Evolutionary conservation across 2,797 vertebrate species (phyloP).

Genomic region (Buphagus erythrorhynchus): DNA sequence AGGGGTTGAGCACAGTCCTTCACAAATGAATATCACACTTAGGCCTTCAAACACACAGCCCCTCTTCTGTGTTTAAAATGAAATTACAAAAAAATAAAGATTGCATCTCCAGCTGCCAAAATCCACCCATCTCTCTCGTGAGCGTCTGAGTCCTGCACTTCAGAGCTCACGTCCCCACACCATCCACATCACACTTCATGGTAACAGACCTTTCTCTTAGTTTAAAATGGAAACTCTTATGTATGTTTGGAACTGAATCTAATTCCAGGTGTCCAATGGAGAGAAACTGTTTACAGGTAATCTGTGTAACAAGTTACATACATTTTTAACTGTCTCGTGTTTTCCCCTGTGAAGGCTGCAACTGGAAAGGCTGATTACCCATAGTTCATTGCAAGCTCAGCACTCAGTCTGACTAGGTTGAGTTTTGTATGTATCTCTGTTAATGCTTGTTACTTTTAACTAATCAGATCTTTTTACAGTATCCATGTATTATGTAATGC

Average conservation of each 20-base stretch:
- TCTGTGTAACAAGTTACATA: slow-evolving; percentile 79
- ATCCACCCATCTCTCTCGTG: slow-evolving; percentile 55
- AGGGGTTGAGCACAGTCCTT: slow-evolving; percentile 78
- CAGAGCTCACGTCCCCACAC: slow-evolving; percentile 42
- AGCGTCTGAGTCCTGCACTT: slow-evolving; percentile 55
- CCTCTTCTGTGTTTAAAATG: slow-evolving; percentile 73
- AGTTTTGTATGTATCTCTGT: slow-evolving; percentile 86
- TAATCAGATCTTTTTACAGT: slow-evolving; percentile 91
- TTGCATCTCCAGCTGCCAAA: slow-evolving; percentile 80
- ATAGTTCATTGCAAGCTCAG: slow-evolving; percentile 78
- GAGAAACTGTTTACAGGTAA: slow-evolving; percentile 81
- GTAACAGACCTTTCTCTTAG: slow-evolving; percentile 69
- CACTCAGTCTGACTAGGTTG: slow-evolving; percentile 77
- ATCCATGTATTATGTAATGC: slow-evolving; percentile 89
- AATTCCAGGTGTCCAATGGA: slow-evolving; percentile 73
- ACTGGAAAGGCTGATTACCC: slow-evolving; percentile 80
- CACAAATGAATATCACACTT: slow-evolving; percentile 80
- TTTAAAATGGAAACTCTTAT: slow-evolving; percentile 63
- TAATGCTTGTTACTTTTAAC: slow-evolving; percentile 91
- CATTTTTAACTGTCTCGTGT: slow-evolving; percentile 78
- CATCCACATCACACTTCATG: slow-evolving; percentile 53
- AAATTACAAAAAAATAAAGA: slow-evolving; percentile 35
- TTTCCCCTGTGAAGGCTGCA: slow-evolving; percentile 78
- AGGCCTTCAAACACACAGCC: slow-evolving; percentile 83
- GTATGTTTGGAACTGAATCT: slow-evolving; percentile 71